Conservation (phyloP, 2,113 vertebrate genomes). For the Hydrochoerus hydrochaeris region DNA sequence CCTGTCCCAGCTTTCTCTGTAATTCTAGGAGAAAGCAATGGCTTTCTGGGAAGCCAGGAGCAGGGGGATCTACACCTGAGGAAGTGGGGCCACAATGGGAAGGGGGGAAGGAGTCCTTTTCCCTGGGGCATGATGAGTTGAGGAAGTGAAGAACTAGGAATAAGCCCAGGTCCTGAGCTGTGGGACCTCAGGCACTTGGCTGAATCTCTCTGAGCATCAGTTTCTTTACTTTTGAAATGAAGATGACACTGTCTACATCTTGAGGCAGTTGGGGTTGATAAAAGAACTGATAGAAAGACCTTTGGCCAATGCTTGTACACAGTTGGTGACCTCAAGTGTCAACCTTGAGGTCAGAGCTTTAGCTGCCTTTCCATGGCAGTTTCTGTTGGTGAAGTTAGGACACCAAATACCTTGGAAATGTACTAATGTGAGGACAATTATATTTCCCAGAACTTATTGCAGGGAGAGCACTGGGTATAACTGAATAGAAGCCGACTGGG, state of each 20-base stretch:
- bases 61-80: background rate
- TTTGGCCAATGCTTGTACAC: background rate
- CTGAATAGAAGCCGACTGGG: background rate
- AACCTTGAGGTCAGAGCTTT: background rate
- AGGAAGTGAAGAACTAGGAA: background rate
- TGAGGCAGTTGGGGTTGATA: background rate
- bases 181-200: background rate
- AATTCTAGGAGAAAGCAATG: background rate
- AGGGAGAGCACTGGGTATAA: background rate
- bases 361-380: background rate
- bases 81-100: background rate
- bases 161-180: background rate
- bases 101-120: background rate
- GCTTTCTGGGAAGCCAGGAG: background rate
- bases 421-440: background rate
- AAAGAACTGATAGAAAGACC: background rate
- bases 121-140: background rate
- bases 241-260: background rate
- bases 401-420: background rate
- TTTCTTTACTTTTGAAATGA: background rate
- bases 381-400: background rate
- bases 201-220: background rate
- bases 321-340: constrained; percentile 6
- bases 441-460: background rate
- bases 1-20: background rate